Conservation (phyloP, 1,140 invertebrate species). For the Nilaparvata lugens region DNA sequence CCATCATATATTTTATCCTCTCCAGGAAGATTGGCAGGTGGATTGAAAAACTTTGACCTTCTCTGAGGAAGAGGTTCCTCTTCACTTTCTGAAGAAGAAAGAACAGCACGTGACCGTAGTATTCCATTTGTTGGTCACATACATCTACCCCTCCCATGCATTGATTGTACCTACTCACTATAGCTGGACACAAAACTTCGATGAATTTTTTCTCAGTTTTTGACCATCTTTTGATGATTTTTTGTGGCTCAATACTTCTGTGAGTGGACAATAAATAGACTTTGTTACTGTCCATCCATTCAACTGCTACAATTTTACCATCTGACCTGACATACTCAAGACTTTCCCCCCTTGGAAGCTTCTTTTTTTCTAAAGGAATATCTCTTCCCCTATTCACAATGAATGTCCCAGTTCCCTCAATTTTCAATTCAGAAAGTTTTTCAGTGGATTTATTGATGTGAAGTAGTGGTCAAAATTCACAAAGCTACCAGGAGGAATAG, state of each 20-base stretch:
- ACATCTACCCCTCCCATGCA: slow-evolving; percentile 32
- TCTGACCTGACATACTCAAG: background rate
- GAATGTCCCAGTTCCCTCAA: no score
- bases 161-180: slow-evolving; percentile 29
- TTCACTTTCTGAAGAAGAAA: no score
- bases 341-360: background rate
- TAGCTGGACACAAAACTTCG: slow-evolving; percentile 24
- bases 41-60: no score
- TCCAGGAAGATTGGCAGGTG: background rate
- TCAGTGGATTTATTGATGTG: no score
- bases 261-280: slow-evolving; percentile 16
- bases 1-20: background rate
- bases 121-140: slow-evolving; percentile 24
- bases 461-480: no score
- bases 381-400: slow-evolving; percentile 23
- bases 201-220: slow-evolving; percentile 25
- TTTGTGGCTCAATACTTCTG: slow-evolving; percentile 7
- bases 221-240: no score
- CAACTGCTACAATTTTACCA: slow-evolving; percentile 5
- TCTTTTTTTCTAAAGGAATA: slow-evolving; percentile 13
- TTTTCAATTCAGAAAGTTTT: no score
- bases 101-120: slow-evolving; percentile 17
- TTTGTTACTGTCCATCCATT: slow-evolving; percentile 10
- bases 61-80: no score
- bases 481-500: no score